Evolutionary conservation across 2,888 invertebrate genomes (phyloP).

Genomic region (Cantharis rufa): DNA sequence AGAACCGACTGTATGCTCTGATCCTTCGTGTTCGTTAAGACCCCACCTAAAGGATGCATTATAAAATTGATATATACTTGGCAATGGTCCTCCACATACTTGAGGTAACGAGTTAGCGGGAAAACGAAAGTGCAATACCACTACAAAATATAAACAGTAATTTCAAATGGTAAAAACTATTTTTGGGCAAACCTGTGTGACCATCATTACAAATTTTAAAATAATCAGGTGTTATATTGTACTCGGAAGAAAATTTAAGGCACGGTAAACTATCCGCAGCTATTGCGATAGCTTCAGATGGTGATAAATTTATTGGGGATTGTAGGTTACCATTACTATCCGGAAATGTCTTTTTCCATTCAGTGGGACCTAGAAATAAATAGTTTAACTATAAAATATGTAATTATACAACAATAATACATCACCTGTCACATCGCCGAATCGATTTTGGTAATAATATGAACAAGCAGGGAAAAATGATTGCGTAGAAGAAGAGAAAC

Average conservation of each 20-base stretch:
- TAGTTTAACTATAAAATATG: background rate
- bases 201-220: constrained; percentile 60
- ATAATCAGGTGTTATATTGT: constrained; percentile 56
- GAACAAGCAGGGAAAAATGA: background rate
- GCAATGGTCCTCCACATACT: constrained; percentile 57
- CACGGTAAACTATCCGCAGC: constrained; percentile 33
- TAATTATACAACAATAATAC: background rate
- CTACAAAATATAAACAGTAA: constrained; percentile 24
- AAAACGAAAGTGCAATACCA: constrained; percentile 43
- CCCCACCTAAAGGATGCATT: constrained; percentile 65
- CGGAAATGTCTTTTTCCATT: constrained; percentile 42
- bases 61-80: constrained; percentile 58
- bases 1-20: constrained; percentile 63
- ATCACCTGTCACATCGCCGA: background rate
- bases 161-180: background rate
- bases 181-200: constrained; percentile 53
- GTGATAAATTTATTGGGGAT: constrained; percentile 49
- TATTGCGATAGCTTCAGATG: constrained; percentile 33
- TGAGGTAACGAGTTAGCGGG: constrained; percentile 33
- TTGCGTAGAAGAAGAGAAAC: background rate
- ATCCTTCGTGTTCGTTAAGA: constrained; percentile 60
- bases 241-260: constrained; percentile 59
- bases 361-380: constrained; percentile 38
- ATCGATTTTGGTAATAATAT: background rate
- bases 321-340: constrained; percentile 42